Base-by-base conservation (phyloP, 1,140 invertebrate genomes). In the Polypedilum vanderplanki region DNA sequence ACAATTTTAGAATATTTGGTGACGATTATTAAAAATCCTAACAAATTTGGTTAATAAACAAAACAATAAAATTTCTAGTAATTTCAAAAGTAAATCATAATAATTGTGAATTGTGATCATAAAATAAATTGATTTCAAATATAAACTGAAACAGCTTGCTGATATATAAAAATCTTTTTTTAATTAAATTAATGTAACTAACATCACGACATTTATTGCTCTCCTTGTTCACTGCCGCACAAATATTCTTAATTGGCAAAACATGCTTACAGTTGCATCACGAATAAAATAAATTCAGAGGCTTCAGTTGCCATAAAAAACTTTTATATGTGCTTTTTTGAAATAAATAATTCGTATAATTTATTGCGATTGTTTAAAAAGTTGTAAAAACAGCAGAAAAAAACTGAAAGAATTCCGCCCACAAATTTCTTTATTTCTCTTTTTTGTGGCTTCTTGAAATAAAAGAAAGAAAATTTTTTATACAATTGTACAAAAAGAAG, bases 341-440 rank as follows among this genome's bases (percentile, higher is more conserved):
- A 57, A 57, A 57, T 57, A n/a, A n/a, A 57, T 57, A 57, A 57
- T 57, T 57, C 46, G 46, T 57, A 57, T 57, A 57, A 57, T 57
- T 57, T 57, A 57, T 57, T 57, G n/a, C 46, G 46, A 57, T 57
- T 57, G 46, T 57, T 57, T 57, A 57, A 57, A 33, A 57, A 57
- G 46, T 57, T 57, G 46, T 57, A 57, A 57, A 57, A 57, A 57
- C 12, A 12, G 46, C 46, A 57, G n/a, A n/a, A n/a, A n/a, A n/a
- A 57, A 57, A 57, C 2, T 5, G 24, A 33, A 33, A 57, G 15
- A 57, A 57, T 57, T 57, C 46, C 46, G 4, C 46, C 46, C 46
- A 57, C 46, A 57, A 15, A n/a, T 57, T 57, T 15, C 46, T 57
- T 12, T 57, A 4, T 57, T 57, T 15, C 46, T 57, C 15, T 15